Base-by-base conservation (phyloP, 2,797 vertebrate genomes). In the Leucoraja ocellata region DNA sequence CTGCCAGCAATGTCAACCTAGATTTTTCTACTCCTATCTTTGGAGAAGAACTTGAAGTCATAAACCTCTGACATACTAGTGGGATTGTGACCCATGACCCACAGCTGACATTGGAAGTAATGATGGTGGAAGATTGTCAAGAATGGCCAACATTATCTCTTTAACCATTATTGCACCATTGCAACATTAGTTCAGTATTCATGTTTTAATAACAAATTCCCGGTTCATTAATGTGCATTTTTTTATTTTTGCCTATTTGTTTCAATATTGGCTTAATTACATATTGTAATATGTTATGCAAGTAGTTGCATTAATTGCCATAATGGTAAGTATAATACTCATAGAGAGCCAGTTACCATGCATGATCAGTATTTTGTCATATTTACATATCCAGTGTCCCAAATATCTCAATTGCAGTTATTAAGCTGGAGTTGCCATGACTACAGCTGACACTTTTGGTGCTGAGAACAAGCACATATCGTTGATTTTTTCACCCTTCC, bases 401-500 rank as follows among this genome's bases (percentile, higher is more conserved):
- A 54, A 71, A 54, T 74, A 58, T 54, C 90, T 92, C 23, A 92
- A 54, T 73, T 71, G 90, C 71, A 74, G 46, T 92, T 46, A 91
- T 54, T 28, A 16, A 36, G 0, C 46, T n/a, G 5, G 71, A 54
- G 90, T 92, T 92, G 71, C 90, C 54, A 76, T 76, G 36, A 71
- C 2, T 58, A 92, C 71, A 54, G 90, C 90, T 76, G 21, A n/a
- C 90, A 76, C 18, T 92, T 58, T 76, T 92, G 39, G 36, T 92
- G 13, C 25, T 88, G 84, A 88, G 84, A 36, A 32, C 14, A 84
- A 84, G 81, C 25, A 61, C 54, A 84, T 14, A 79, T 7, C 78
- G 36, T 39, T 61, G 54, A 84, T 61, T 84, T 61, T 84, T 84
- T 84, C 54, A 68, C 84, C 84, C 84, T 88, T 88, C n/a, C 63